Evolutionary conservation across 2,113 vertebrate species (phyloP).

Genomic region (Narcine bancroftii): DNA sequence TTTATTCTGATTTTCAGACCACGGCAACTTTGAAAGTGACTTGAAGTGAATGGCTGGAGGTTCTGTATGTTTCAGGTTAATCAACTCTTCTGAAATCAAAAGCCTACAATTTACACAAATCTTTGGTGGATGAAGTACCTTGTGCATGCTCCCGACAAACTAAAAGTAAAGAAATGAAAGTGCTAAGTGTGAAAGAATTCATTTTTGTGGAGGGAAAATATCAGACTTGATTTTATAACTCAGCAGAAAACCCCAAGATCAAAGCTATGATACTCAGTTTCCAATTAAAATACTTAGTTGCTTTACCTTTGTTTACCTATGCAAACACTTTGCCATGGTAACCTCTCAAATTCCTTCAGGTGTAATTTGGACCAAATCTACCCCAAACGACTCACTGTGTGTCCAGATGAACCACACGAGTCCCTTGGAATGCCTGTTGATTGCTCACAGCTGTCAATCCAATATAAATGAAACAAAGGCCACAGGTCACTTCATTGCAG

Average conservation of each 20-base stretch:
- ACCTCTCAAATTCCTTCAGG: background rate
- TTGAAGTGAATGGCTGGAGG: background rate
- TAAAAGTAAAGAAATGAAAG: background rate
- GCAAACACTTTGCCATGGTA: too few species aligned
- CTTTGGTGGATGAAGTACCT: too few species aligned
- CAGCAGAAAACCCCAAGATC: too few species aligned
- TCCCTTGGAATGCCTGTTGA: background rate
- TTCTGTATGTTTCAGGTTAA: background rate
- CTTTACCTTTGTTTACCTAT: too few species aligned
- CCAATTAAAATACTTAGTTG: too few species aligned
- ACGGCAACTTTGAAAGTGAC: background rate
- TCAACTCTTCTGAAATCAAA: background rate
- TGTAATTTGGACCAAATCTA: background rate
- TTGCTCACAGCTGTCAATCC: background rate
- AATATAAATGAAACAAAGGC: too few species aligned
- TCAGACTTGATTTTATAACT: too few species aligned
- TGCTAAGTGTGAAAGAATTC: background rate
- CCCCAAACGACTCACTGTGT: too few species aligned
- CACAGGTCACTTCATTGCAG: background rate
- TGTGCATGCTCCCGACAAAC: background rate
- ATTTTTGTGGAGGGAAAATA: background rate
- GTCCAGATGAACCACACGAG: background rate
- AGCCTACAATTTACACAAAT: background rate
- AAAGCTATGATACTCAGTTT: too few species aligned
- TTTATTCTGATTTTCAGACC: background rate